These are phyloP conservation scores for Cheilinus undulatus DNA, from an alignment of 2,113 vertebrate species.

Conservation along the genomic window DNA sequence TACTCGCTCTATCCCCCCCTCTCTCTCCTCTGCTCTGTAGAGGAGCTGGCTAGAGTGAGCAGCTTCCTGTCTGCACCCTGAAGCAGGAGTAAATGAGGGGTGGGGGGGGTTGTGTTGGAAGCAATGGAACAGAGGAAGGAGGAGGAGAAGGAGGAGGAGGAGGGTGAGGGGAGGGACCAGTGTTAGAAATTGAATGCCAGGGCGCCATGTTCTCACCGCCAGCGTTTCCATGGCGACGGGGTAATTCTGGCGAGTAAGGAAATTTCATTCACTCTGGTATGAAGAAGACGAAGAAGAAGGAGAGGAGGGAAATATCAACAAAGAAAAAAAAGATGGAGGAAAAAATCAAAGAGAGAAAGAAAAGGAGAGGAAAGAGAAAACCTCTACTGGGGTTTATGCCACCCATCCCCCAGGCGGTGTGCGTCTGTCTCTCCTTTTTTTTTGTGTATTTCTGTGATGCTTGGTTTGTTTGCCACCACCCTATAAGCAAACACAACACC, in stretches of 20 bases:
- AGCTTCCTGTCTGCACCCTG: constrained; percentile 85
- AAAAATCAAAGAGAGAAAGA: neutral
- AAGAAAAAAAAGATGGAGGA: constrained; percentile 58
- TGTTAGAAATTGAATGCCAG: constrained; percentile 82
- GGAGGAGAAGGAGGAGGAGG: constrained; percentile 68
- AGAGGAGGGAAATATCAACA: constrained; percentile 78
- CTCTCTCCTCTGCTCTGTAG: constrained; percentile 69
- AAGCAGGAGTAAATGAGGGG: constrained; percentile 81
- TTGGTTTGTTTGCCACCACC: constrained; percentile 76
- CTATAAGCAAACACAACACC: constrained; percentile 81
- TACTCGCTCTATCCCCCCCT: constrained; percentile 67
- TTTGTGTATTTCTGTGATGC: constrained; percentile 72
- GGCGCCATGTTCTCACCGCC: constrained; percentile 85
- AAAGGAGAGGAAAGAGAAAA: constrained; percentile 32
- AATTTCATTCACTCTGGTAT: constrained; percentile 84
- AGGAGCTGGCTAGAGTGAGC: constrained; percentile 81
- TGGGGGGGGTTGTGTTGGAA: constrained; percentile 61
- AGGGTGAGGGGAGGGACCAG: constrained; percentile 67
- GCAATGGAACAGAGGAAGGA: constrained; percentile 73
- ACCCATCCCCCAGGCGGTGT: constrained; percentile 72
- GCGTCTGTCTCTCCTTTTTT: constrained; percentile 38
- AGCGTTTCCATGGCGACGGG: constrained; percentile 86
- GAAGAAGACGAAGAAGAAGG: constrained; percentile 52
- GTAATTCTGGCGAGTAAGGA: constrained; percentile 87
- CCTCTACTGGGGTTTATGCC: constrained; percentile 51